These are phyloP conservation scores for Ammodytes dubius DNA, from an alignment of 2,113 vertebrate genomes.

Conservation along the genomic window DNA sequence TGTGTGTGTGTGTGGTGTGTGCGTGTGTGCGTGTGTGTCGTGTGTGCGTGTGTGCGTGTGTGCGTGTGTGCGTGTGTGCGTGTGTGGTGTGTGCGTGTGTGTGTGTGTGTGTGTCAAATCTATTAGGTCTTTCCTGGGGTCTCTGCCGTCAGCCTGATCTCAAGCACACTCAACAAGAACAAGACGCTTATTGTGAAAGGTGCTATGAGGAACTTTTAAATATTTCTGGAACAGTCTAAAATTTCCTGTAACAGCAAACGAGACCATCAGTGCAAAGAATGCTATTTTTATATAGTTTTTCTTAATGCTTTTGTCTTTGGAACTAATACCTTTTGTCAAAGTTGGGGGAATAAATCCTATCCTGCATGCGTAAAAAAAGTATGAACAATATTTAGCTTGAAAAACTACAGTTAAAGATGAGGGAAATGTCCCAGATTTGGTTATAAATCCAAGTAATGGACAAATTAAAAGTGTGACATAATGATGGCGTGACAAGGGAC, in stretches of 20 bases:
- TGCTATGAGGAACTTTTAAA: no score
- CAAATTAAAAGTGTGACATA: not conserved
- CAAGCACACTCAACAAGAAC: conserved; percentile 11
- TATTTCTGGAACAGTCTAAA: no score
- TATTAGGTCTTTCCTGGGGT: conserved; percentile 35
- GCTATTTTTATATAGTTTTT: no score
- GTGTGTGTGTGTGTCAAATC: conserved; percentile 33
- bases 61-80: conserved; percentile 22
- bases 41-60: conserved; percentile 21
- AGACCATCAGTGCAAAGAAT: no score
- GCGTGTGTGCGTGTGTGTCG: conserved; percentile 2
- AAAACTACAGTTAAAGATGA: not conserved
- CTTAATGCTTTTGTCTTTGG: not conserved
- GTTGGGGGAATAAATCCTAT: not conserved
- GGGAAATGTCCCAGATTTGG: not conserved
- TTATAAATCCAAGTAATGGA: not conserved
- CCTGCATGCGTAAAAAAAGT: no score
- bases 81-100: conserved; percentile 17
- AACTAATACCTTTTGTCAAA: not conserved
- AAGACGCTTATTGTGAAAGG: not conserved
- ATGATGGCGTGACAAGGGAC: not conserved
- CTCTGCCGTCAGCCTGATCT: conserved; percentile 21
- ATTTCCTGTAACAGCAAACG: no score
- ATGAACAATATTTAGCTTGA: no score
- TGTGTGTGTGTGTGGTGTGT: conserved; percentile 25